A percentile compares a stretch with the other conserved stretches of the same genome.
These are phyloP conservation scores for Odocoileus hemionus DNA, from an alignment of 2,113 vertebrate genomes.

Conservation along the genomic window DNA sequence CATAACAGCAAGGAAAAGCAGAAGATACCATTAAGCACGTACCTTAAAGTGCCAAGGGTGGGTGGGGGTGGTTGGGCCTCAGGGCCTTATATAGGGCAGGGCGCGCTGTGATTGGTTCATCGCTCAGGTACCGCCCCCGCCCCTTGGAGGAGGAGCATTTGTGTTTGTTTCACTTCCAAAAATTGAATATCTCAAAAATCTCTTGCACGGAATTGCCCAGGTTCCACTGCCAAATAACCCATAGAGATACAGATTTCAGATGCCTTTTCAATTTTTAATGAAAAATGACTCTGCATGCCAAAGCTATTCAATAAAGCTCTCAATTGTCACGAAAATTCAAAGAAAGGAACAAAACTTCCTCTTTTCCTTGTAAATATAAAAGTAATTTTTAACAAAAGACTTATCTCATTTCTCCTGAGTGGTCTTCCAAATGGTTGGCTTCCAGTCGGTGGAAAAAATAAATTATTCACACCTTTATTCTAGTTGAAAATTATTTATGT, in stretches of 20 bases:
- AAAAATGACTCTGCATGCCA: not conserved
- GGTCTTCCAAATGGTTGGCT: not conserved
- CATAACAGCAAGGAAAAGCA: rapidly evolving
- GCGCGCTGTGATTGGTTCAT: constrained; percentile 70
- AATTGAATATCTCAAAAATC: not conserved
- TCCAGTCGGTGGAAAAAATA: not conserved
- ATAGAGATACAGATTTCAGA: not conserved
- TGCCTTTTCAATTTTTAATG: not conserved
- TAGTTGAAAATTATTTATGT: not conserved
- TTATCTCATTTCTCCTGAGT: not conserved
- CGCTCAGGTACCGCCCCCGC: not conserved
- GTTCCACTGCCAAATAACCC: not conserved
- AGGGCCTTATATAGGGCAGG: constrained; percentile 66
- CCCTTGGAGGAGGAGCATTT: not conserved
- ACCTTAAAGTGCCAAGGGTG: rapidly evolving
- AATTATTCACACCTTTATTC: not conserved
- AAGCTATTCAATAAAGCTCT: not conserved
- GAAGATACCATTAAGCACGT: rapidly evolving
- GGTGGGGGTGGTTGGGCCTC: not conserved
- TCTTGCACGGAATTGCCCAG: rapidly evolving
- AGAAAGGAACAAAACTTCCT: not conserved
- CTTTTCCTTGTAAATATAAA: constrained; percentile 18
- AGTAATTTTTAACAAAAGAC: not conserved
- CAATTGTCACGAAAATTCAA: not conserved
- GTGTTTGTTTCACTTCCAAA: constrained; percentile 68